Evolutionary conservation across 2,888 invertebrate species (phyloP).

Genomic region (Acrocyrtus sp.): DNA sequence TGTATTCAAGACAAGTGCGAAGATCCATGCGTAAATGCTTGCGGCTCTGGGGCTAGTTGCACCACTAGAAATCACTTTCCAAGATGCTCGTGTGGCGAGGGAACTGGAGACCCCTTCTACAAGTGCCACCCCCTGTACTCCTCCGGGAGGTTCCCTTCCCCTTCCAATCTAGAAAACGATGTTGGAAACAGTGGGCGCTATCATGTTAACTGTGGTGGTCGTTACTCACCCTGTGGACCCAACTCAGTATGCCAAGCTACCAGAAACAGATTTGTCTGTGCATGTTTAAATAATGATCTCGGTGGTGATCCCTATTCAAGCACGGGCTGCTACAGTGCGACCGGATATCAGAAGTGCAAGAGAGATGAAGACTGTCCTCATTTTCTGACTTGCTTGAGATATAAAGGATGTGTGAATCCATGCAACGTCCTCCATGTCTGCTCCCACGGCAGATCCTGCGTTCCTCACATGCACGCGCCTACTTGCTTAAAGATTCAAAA

Average conservation of each 20-base stretch:
- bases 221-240: slow-evolving; percentile 39
- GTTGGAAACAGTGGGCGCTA: background rate
- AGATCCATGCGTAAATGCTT: slow-evolving; percentile 39
- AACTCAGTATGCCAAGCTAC: slow-evolving; percentile 40
- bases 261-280: slow-evolving; percentile 32
- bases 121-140: slow-evolving; percentile 24
- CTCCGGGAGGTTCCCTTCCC: background rate
- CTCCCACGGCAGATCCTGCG: slow-evolving; percentile 16
- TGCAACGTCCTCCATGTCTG: slow-evolving; percentile 25
- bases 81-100: slow-evolving; percentile 31
- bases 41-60: slow-evolving; percentile 24
- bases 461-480: slow-evolving; percentile 18
- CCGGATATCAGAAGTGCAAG: slow-evolving; percentile 13
- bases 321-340: slow-evolving; percentile 8
- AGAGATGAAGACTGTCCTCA: slow-evolving; percentile 26
- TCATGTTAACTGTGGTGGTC: slow-evolving; percentile 22
- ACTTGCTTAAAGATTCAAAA: slow-evolving; percentile 23
- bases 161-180: background rate
- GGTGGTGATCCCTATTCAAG: slow-evolving; percentile 36
- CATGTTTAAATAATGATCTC: slow-evolving; percentile 25
- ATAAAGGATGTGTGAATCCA: slow-evolving; percentile 34
- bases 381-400: slow-evolving; percentile 22
- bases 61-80: slow-evolving; percentile 37
- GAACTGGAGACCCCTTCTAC: slow-evolving; percentile 43
- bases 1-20: slow-evolving; percentile 38